These are phyloP conservation scores for Pseudochirops corinnae DNA, from an alignment of 2,797 vertebrate species.

Conservation along the genomic window DNA sequence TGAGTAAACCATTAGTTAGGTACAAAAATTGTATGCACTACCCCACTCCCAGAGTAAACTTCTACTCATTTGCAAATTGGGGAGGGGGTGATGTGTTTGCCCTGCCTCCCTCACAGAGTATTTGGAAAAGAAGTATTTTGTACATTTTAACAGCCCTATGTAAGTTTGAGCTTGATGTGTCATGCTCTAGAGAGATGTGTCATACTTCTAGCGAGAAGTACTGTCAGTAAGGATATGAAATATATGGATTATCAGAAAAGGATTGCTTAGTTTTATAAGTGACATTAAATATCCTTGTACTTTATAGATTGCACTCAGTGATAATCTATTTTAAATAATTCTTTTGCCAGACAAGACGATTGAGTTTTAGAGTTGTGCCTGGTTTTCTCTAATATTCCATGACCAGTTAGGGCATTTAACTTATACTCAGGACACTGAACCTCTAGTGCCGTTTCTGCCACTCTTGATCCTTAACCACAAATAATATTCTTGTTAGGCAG, in stretches of 20 bases:
- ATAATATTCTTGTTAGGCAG: not conserved
- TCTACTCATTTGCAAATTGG: not conserved
- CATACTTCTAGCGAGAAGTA: not conserved
- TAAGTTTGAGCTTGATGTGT: not conserved
- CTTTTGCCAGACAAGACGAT: not conserved
- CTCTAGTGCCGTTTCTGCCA: not conserved
- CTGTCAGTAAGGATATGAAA: not conserved
- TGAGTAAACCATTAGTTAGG: too few species aligned
- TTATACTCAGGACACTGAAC: not conserved
- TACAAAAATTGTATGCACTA: not conserved
- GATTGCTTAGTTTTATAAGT: not conserved
- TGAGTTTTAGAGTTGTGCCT: not conserved
- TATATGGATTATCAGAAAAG: not conserved
- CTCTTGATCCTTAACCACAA: not conserved
- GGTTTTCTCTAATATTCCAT: not conserved
- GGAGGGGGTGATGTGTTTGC: not conserved
- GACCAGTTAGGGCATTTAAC: not conserved
- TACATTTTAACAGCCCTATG: not conserved
- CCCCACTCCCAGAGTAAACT: not conserved
- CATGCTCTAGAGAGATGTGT: not conserved
- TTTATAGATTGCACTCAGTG: not conserved
- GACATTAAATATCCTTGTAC: not conserved
- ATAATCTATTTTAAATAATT: not conserved
- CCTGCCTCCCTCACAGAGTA: not conserved
- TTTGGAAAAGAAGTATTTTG: not conserved